A percentile compares a stretch with the other conserved stretches of the same genome.
Evolutionary conservation across 2,888 invertebrate species (phyloP).

Genomic region (Meteorus cinctellus): DNA sequence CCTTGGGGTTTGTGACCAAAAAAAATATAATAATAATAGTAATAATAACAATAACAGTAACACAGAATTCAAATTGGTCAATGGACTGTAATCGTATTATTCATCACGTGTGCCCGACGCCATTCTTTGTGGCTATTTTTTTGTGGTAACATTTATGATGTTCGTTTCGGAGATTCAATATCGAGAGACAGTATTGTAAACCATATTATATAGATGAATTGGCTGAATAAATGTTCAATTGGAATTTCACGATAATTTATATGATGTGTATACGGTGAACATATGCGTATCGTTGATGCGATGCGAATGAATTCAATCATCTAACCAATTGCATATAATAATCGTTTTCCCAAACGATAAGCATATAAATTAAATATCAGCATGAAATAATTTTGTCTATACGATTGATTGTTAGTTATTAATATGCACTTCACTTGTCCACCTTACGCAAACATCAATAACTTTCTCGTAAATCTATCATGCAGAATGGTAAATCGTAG

Average conservation of each 20-base stretch:
- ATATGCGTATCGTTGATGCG: conserved; percentile 1
- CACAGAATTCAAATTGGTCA: conserved; percentile 48
- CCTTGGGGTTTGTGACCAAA: conserved; percentile 49
- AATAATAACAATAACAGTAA: conserved; percentile 31
- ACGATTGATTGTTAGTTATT: not conserved
- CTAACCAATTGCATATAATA: conserved; percentile 1
- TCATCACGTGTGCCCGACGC: conserved; percentile 45
- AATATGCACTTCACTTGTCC: not conserved
- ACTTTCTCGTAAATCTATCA: no score
- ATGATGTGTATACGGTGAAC: conserved; percentile 27
- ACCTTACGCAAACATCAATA: no score
- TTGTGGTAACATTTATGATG: conserved; percentile 28
- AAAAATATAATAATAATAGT: conserved; percentile 26
- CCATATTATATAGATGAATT: conserved; percentile 23
- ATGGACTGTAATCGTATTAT: conserved; percentile 54
- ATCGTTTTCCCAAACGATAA: not conserved
- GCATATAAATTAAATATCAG: not conserved
- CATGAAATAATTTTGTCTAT: not conserved
- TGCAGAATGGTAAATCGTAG: no score
- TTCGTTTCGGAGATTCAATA: conserved; percentile 25
- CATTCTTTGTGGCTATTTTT: conserved; percentile 42
- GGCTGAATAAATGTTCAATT: conserved; percentile 27
- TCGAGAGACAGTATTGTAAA: conserved; percentile 14
- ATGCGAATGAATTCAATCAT: conserved; percentile 27
- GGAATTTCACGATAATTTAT: conserved; percentile 43